A percentile compares a stretch with the other conserved stretches of the same genome.
phyloP scores from a whole-genome alignment of 30 jellyfish, hydroid and myxozoan genomes.

The Phacellophora camtschatica region DNA sequence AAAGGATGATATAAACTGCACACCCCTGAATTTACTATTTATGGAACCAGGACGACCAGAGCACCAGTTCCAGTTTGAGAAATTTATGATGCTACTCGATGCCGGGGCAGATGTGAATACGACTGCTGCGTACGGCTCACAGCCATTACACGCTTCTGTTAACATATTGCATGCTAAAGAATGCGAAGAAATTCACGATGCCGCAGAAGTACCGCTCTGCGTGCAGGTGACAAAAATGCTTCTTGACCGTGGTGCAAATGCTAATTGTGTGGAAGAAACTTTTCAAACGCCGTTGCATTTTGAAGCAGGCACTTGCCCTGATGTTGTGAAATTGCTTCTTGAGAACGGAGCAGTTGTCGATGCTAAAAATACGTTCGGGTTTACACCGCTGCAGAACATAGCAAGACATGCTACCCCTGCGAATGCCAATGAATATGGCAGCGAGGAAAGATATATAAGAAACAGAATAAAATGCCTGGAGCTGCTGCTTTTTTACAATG shows the following conservation, averaged over 20 bases:
- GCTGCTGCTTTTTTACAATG: neutral
- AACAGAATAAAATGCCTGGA: neutral
- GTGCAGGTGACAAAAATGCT: neutral
- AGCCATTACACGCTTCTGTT: neutral
- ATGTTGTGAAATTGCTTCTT: neutral
- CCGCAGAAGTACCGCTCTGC: neutral
- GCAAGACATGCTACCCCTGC: slow-evolving; percentile 14
- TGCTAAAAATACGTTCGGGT: neutral
- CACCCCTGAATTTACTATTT: neutral
- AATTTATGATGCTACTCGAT: slow-evolving; percentile 6
- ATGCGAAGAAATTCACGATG: neutral
- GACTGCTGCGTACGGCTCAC: neutral
- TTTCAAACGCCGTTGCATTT: neutral
- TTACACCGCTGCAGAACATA: neutral
- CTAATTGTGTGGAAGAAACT: neutral
- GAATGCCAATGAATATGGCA: neutral
- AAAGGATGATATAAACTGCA: neutral
- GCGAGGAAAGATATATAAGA: neutral
- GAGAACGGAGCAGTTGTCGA: neutral
- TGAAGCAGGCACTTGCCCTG: neutral
- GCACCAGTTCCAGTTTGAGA: slow-evolving; percentile 2
- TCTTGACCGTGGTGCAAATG: neutral
- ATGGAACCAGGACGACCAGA: slow-evolving; percentile 6
- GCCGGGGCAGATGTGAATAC: slow-evolving; percentile 7
- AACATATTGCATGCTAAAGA: slow-evolving; percentile 1